Percentiles rank a stretch among this genome's conserved stretches.
Conservation (phyloP, 2,113 vertebrate genomes). For the Lethenteron reissneri region DNA sequence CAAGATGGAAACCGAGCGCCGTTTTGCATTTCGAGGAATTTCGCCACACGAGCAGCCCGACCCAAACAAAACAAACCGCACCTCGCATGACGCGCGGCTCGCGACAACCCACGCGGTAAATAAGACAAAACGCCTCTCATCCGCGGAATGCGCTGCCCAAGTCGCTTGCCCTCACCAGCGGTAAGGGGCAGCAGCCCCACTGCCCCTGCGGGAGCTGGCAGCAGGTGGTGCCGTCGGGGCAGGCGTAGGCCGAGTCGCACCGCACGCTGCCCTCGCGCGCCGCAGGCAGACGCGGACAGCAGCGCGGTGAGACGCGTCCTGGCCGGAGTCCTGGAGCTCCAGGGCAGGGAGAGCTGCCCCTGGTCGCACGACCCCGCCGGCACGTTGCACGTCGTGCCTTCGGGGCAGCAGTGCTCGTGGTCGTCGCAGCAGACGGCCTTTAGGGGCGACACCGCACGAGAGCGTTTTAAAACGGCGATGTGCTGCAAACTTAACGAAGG, state of each 20-base stretch:
- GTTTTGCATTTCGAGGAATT: too few species aligned
- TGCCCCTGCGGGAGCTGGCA: slow-evolving; percentile 21
- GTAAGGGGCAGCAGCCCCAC: slow-evolving; percentile 38
- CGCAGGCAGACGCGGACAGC: too few species aligned
- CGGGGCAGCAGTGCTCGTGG: slow-evolving; percentile 31
- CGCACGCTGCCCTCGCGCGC: slow-evolving; percentile 15
- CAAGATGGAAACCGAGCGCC: too few species aligned
- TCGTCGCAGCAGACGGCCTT: slow-evolving; percentile 28
- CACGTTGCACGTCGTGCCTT: slow-evolving; percentile 21
- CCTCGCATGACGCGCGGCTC: too few species aligned
- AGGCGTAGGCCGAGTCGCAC: slow-evolving; percentile 28
- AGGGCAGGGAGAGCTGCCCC: slow-evolving; percentile 18
- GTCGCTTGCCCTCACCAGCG: slow-evolving; percentile 18
- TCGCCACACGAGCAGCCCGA: too few species aligned
- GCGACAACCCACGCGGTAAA: too few species aligned
- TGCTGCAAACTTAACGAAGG: too few species aligned
- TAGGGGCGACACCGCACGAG: background rate
- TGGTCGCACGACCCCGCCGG: slow-evolving; percentile 18
- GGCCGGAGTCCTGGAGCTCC: background rate
- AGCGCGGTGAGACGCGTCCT: too few species aligned
- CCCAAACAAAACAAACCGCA: too few species aligned
- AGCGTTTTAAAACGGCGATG: too few species aligned
- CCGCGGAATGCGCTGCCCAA: too few species aligned
- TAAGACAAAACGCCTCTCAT: too few species aligned
- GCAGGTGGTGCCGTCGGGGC: slow-evolving; percentile 27